phyloP scores from a whole-genome alignment of 2,888 invertebrate genomes.

The Nephrotoma appendiculata region DNA sequence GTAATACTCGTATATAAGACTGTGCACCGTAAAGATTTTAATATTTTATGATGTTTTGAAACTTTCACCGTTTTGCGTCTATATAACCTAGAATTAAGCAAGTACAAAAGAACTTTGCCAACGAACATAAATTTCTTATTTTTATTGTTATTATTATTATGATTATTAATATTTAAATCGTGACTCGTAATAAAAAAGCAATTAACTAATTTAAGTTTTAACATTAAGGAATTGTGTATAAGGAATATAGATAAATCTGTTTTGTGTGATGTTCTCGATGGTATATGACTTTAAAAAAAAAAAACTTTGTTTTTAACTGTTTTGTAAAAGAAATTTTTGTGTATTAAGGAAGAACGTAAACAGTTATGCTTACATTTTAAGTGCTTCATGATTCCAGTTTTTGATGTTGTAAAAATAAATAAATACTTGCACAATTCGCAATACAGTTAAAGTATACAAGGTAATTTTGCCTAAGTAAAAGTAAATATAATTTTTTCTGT shows the following conservation, averaged over 20 bases:
- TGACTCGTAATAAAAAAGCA: constrained; percentile 3
- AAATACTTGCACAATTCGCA: neutral
- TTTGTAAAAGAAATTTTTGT: neutral
- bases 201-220: constrained; percentile 3
- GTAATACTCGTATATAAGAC: neutral
- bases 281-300: neutral
- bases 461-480: too few relatives aligned
- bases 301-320: neutral
- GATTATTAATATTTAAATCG: constrained; percentile 2
- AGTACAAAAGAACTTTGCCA: neutral
- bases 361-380: neutral
- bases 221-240: neutral
- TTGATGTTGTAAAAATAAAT: neutral
- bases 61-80: neutral
- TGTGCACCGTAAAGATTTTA: neutral
- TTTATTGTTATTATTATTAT: neutral
- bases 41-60: neutral
- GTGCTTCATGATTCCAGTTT: neutral
- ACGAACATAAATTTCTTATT: neutral
- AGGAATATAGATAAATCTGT: neutral
- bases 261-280: constrained; percentile 1
- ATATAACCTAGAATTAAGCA: neutral
- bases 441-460: neutral
- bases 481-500: too few relatives aligned
- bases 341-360: neutral